These are phyloP conservation scores for Peromyscus californicus DNA, from an alignment of 2,113 vertebrate genomes.

Conservation along the genomic window DNA sequence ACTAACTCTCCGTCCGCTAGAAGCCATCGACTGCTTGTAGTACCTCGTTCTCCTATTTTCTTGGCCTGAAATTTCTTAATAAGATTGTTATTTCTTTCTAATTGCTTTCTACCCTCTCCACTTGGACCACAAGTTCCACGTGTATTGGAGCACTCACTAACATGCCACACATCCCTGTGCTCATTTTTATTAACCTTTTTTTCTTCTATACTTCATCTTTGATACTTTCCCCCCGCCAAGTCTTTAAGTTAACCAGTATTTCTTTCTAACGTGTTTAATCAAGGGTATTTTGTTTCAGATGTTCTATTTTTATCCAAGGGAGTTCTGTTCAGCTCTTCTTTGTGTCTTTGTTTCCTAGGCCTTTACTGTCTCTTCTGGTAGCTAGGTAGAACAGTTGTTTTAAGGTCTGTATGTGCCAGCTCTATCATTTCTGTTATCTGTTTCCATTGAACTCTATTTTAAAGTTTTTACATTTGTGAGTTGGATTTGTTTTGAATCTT, in stretches of 20 bases:
- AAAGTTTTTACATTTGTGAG: not conserved
- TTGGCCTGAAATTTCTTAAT: not conserved
- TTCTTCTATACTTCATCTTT: not conserved
- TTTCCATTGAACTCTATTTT: not conserved
- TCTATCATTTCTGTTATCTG: not conserved
- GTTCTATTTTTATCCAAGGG: not conserved
- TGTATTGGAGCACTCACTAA: not conserved
- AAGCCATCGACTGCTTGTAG: not conserved
- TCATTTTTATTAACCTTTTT: constrained; percentile 20
- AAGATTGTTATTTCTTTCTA: not conserved
- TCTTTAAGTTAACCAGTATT: not conserved
- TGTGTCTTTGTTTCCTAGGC: not conserved
- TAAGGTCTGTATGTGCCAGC: not conserved
- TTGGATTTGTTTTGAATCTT: not conserved
- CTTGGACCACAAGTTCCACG: not conserved
- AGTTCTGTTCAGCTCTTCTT: not conserved
- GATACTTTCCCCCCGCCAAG: not conserved
- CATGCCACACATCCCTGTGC: not conserved
- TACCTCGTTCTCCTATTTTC: not conserved
- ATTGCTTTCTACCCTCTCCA: not conserved
- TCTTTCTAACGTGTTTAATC: constrained; percentile 10
- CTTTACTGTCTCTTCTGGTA: constrained; percentile 8
- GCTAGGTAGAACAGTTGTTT: not conserved
- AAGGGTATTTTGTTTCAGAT: not conserved
- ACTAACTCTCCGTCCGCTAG: not conserved